phyloP scores from a whole-genome alignment of 2,113 vertebrate genomes.

The Oxyura jamaicensis region DNA sequence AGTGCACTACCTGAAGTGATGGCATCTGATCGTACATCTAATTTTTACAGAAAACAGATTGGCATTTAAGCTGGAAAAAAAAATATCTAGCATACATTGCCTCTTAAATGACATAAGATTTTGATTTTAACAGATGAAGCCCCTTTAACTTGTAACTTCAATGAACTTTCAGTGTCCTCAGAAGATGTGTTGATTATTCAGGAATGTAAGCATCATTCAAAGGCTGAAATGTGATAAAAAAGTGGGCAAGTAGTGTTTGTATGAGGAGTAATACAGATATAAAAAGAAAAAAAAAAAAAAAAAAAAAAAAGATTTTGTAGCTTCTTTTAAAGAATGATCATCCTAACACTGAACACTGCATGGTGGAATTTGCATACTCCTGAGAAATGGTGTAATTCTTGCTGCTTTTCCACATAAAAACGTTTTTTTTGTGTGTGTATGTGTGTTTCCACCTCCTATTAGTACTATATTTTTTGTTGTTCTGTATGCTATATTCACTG shows the following conservation, averaged over 20 bases:
- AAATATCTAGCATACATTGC: not conserved
- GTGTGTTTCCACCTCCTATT: not conserved
- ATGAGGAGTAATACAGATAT: not conserved
- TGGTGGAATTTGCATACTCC: not conserved
- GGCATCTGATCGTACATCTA: not conserved
- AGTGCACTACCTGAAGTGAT: not conserved
- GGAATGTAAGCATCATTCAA: not conserved
- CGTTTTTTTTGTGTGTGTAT: not conserved
- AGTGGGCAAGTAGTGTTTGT: not conserved
- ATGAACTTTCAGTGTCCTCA: not conserved
- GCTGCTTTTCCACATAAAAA: not conserved
- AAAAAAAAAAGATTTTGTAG: not conserved
- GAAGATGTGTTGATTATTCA: not conserved
- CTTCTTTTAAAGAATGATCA: not conserved
- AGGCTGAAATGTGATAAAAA: not conserved
- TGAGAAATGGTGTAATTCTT: not conserved
- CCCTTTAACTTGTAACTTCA: not conserved
- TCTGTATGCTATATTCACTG: not conserved
- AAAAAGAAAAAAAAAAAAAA: too few species aligned
- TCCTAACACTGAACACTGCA: not conserved
- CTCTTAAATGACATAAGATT: not conserved
- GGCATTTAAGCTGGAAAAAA: not conserved
- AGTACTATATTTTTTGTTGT: not conserved
- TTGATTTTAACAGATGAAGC: not conserved
- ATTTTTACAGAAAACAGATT: not conserved